Evolutionary conservation across 2,797 vertebrate species (phyloP).

Genomic region (Sphaeramia orbicularis): DNA sequence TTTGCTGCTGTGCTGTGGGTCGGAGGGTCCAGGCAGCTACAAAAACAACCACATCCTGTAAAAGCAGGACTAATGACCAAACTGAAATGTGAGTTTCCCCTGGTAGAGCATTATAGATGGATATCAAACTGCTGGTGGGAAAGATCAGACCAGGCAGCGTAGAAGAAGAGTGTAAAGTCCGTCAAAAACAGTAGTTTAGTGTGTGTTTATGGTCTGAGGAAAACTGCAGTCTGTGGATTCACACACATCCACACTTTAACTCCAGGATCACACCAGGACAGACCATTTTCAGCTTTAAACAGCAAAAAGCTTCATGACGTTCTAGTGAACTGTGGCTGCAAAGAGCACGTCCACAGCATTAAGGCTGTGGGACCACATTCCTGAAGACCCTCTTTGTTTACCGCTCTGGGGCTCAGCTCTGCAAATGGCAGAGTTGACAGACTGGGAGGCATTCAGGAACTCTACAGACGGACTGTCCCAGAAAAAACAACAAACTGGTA

Average conservation of each 20-base stretch:
- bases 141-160: neutral
- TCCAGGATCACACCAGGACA: too few relatives aligned
- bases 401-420: constrained; percentile 30
- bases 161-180: too few relatives aligned
- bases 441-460: constrained; percentile 30
- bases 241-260: too few relatives aligned
- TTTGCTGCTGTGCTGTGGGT: too few relatives aligned
- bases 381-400: constrained; percentile 60
- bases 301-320: too few relatives aligned
- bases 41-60: constrained; percentile 58
- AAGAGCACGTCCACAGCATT: constrained; percentile 18
- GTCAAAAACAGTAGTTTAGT: too few relatives aligned
- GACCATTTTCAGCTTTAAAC: neutral
- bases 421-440: constrained; percentile 65
- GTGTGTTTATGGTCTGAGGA: too few relatives aligned
- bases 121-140: neutral
- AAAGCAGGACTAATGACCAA: neutral
- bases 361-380: constrained; percentile 66
- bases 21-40: neutral
- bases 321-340: constrained; percentile 5
- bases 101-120: neutral
- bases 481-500: constrained; percentile 5
- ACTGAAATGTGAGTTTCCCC: neutral
- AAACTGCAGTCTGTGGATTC: too few relatives aligned
- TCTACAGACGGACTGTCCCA: constrained; percentile 7